Percentiles rank a stretch among this genome's conserved stretches.
phyloP scores from a whole-genome alignment of 2,797 vertebrate species.

The Pteropus rufus region DNA sequence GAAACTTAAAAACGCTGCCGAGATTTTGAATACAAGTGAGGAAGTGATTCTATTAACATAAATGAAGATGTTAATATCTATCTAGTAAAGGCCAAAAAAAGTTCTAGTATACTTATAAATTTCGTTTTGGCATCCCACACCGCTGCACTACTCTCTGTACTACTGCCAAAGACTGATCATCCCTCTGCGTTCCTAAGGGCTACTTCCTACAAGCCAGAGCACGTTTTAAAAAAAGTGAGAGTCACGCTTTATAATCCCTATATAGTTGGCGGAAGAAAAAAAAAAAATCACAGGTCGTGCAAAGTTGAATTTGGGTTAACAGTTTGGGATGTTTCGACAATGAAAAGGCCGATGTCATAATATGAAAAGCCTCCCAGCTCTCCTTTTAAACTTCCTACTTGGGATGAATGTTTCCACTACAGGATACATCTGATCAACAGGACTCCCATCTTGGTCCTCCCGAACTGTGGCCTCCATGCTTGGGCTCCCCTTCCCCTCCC shows the following conservation, averaged over 20 bases:
- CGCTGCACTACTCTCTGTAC: background rate
- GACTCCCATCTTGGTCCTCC: background rate
- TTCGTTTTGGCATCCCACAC: background rate
- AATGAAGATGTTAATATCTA: background rate
- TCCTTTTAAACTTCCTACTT: background rate
- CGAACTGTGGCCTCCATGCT: background rate
- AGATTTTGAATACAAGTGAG: background rate
- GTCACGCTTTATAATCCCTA: background rate
- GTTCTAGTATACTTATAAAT: background rate
- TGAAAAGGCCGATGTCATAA: background rate
- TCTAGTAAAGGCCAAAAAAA: background rate
- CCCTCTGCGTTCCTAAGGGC: background rate
- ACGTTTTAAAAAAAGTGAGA: background rate
- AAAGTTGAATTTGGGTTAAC: background rate
- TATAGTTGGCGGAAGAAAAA: background rate
- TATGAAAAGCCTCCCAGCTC: background rate
- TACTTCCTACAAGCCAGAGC: background rate
- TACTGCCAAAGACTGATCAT: background rate
- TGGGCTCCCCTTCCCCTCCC: background rate
- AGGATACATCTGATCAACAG: background rate
- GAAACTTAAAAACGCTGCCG: background rate
- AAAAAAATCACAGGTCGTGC: background rate
- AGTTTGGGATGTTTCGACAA: background rate
- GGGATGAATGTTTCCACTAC: background rate
- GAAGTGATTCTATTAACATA: background rate